Percentiles rank a stretch among this genome's conserved stretches.
These are phyloP conservation scores for Idaea aversata DNA, from an alignment of 2,888 invertebrate genomes.

Conservation along the genomic window DNA sequence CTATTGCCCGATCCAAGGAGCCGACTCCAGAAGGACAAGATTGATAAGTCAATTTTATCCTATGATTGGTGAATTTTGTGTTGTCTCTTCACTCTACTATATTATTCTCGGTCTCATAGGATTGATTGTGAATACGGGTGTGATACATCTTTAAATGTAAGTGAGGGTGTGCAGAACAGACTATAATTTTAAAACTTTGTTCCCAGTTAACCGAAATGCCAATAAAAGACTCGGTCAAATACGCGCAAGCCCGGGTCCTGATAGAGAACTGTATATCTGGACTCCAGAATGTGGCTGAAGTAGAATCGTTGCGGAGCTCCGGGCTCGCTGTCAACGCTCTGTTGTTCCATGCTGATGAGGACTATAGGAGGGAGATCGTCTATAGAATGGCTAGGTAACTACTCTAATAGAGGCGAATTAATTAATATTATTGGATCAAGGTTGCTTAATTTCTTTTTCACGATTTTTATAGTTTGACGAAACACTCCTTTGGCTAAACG, in stretches of 20 bases:
- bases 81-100: too few relatives aligned
- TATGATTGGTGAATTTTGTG: too few relatives aligned
- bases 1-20: too few relatives aligned
- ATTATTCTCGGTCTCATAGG: too few relatives aligned
- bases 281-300: slow-evolving; percentile 58
- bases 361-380: slow-evolving; percentile 58
- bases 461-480: too few relatives aligned
- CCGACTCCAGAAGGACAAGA: too few relatives aligned
- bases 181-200: not conserved
- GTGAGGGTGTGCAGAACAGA: not conserved
- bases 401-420: too few relatives aligned
- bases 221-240: slow-evolving; percentile 36
- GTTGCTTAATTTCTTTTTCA: too few relatives aligned
- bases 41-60: too few relatives aligned
- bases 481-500: too few relatives aligned
- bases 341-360: slow-evolving; percentile 58
- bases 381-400: slow-evolving; percentile 56
- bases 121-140: too few relatives aligned
- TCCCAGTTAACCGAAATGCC: slow-evolving; percentile 56
- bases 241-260: slow-evolving; percentile 49
- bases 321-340: slow-evolving; percentile 55
- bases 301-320: slow-evolving; percentile 42
- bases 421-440: too few relatives aligned
- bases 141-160: not conserved
- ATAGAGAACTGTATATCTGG: slow-evolving; percentile 53